Conservation (phyloP, 2,797 vertebrate genomes). For the Danio choprae region DNA sequence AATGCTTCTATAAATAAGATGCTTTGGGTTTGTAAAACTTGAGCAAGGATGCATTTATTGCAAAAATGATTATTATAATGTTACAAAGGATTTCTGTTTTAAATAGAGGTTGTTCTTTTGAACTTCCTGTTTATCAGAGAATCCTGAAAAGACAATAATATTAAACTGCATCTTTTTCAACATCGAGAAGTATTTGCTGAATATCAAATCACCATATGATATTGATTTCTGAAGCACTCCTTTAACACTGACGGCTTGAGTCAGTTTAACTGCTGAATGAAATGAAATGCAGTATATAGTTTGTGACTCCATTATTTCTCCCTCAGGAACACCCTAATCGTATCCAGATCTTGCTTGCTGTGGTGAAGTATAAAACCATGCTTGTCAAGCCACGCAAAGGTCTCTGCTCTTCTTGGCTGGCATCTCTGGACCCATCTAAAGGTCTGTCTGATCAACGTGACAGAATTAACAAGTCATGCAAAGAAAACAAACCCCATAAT, state of each 20-base stretch:
- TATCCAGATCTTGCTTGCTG: conserved; percentile 90
- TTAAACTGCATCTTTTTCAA: not conserved
- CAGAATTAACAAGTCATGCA: not conserved
- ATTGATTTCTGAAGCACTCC: not conserved
- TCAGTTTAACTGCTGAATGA: no score
- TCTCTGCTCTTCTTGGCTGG: conserved; percentile 93
- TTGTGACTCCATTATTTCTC: not conserved
- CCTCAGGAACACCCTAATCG: conserved; percentile 80
- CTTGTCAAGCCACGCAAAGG: conserved; percentile 84
- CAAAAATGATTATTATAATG: not conserved
- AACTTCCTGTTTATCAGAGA: not conserved
- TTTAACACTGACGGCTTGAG: not conserved
- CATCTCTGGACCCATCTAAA: conserved; percentile 83
- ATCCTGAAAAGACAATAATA: not conserved
- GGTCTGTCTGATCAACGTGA: conserved; percentile 69
- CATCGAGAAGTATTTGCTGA: not conserved
- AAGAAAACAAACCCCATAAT: not conserved
- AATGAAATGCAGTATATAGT: no score
- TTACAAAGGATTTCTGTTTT: not conserved
- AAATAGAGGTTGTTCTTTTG: not conserved
- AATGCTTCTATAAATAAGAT: no score
- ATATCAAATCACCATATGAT: not conserved
- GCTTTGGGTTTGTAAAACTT: not conserved
- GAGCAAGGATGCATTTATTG: not conserved
- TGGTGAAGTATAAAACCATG: conserved; percentile 88